Base-by-base conservation (phyloP, 2,888 invertebrate genomes). In the Synergus japonicus region DNA sequence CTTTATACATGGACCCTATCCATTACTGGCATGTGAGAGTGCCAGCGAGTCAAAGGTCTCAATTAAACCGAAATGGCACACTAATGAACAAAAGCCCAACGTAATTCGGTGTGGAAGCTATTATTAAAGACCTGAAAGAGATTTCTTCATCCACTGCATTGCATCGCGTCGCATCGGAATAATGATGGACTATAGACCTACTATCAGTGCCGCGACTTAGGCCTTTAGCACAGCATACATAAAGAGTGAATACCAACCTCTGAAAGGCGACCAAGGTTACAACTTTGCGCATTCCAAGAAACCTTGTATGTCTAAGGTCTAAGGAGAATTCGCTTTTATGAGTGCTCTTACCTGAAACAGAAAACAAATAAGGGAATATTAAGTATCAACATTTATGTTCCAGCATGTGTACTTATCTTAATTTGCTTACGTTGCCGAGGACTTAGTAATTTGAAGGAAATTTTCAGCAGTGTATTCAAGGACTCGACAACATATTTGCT, bases 61-160 rank as follows among this genome's bases (percentile, higher is more conserved):
- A 90, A 89, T 90, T 90, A 90, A 89, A 89, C 85, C 83, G 86
- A 88, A 89, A 89, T 89, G 87, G 88, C 86, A 79, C 85, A 86
- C 87, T 90, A 89, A 90, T 90, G 89, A 89, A 89, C 90, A 87
- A 90, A 89, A 90, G 89, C 86, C 81, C 80, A 81, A 85, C 86
- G 87, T 89, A 89, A 89, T 89, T 87, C 87, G 84, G 86, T 86
- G 83, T 85, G 83, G 84, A 81, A 82, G 81, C 86, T 85, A 87
- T 89, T 89, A 87, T 88, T 89, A 87, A 84, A 85, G 79, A 81
- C 82, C 82, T 85, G 84, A 86, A 87, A 87, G 87, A 87, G 85
- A 87, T 86, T 89, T 83, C 86, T 89, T 88, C 83, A 85, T 83
- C 86, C 86, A 87, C n/a, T 37, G 73, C 22, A 86, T 85, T 83